A percentile compares a stretch with the other conserved stretches of the same genome.
Conservation (phyloP, 2,888 invertebrate species). For the Amphipoea lucens region DNA sequence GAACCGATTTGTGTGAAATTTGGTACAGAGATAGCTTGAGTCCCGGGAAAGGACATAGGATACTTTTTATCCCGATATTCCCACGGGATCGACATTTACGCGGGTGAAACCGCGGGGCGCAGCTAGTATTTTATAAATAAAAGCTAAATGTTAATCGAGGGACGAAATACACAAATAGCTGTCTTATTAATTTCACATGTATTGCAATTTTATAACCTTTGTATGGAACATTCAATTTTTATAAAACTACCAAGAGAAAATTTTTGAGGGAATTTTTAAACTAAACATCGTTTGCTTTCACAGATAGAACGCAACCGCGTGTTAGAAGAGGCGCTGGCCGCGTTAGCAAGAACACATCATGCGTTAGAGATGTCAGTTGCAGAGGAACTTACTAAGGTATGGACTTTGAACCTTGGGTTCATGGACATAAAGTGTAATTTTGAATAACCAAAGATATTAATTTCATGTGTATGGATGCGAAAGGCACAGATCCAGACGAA, state of each 20-base stretch:
- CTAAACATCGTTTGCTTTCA: background rate
- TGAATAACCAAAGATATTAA: too few relatives aligned
- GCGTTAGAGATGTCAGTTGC: conserved; percentile 92
- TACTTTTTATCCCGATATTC: too few relatives aligned
- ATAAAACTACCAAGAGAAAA: background rate
- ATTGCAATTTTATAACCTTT: background rate
- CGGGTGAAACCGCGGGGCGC: too few relatives aligned
- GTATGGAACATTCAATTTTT: background rate
- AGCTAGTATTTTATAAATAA: too few relatives aligned
- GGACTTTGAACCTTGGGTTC: background rate
- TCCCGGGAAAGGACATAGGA: too few relatives aligned
- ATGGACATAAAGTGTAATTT: too few relatives aligned
- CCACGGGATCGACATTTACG: too few relatives aligned
- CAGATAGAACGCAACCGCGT: conserved; percentile 91
- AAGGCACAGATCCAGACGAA: too few relatives aligned
- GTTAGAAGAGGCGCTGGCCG: conserved; percentile 92
- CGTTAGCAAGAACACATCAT: conserved; percentile 92
- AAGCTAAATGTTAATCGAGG: too few relatives aligned
- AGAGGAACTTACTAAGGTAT: conserved; percentile 89
- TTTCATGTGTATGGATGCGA: too few relatives aligned
- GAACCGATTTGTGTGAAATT: too few relatives aligned
- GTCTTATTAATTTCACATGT: background rate
- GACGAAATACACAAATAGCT: background rate
- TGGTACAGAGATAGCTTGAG: too few relatives aligned
- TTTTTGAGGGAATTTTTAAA: background rate